Evolutionary conservation across 2,888 invertebrate species (phyloP), one percentile per base, ranked within the genome.

Genomic region (Drosophila neonasuta): DNA sequence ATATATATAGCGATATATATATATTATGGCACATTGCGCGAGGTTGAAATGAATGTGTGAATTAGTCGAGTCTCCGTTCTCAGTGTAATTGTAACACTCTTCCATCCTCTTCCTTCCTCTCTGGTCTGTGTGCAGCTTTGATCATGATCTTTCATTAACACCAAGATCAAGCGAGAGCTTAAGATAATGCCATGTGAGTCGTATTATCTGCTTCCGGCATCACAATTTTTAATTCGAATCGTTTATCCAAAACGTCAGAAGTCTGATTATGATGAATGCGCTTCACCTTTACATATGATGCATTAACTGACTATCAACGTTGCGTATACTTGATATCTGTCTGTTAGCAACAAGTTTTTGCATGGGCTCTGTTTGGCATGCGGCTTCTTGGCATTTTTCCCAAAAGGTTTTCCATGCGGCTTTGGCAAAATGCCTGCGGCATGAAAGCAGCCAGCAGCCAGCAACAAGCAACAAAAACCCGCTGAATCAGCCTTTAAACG

Each of bases 61-160:
- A 73, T 67, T 79, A 64, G 48, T 36, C 24, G 32, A 42, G 32
- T 42, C 15, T 59, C 41, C 20, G 68, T 55, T 52, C 55, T 60
- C 44, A 44, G 50, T 49, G n/a, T 30, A 54, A 34, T 67, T 68
- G 24, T 45, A 41, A 49, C 17, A 39, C 20, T 48, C 58, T 55
- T 20, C 36, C 41, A 11, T 36, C 15, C 54, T 44, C 54, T 44
- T 41, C 15, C 13, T 24, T 61, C 34, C 4, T 2, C 36, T 36
- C n/a, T 36, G 36, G 0, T 30, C 29, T 49, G 51, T 60, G 60
- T 56, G 56, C 13, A 30, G 68, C 15, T 46, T 65, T 70, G 66
- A 74, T 71, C 74, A 71, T 74, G 74, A 74, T 74, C 66, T 74
- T 74, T 74, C 74, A 74, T 74, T 74, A 74, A 71, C 74, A 67